Base-by-base conservation (phyloP, 1,140 invertebrate genomes). In the Latrodectus geometricus region DNA sequence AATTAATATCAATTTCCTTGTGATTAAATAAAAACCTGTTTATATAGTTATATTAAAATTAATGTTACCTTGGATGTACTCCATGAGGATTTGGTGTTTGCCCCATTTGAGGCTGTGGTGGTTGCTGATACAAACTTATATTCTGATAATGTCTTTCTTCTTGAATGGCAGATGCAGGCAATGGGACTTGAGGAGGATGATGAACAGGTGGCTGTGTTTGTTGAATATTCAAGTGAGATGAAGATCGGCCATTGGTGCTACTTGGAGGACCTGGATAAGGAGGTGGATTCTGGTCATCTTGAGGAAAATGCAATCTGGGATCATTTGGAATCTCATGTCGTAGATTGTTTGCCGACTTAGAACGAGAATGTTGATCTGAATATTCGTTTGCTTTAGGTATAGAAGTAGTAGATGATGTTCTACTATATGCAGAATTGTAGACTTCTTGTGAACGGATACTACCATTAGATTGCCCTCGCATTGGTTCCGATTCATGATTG, bases 351-450 rank as follows among this genome's bases (percentile, higher is more conserved):
- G 87, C 69, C 11, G 87, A 88, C 54, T 80, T 88, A 23, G 74
- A 83, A 35, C 81, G 75, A n/a, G 72, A 74, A 48, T 54, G 61
- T 17, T 61, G 76, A 21, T 84, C 87, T 20, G 79, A 49, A 50
- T 68, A 87, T 11, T 87, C 86, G 7, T 49, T 84, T 4, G 75
- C 87, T 68, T 88, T 88, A n/a, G 87, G 87, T 52, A 89, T 87
- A 0, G 88, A 88, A 17, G 88, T 72, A n/a, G 94, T 94, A 8
- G 94, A 94, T 56, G 94, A 94, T 49, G 94, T 94, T 87, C 94
- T 91, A 89, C 94, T 94, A 89, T 95, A 95, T 54, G 94, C 94
- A 73, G 94, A 93, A 74, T 87, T 94, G 90, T 94, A 95, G 0
- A 94, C 92, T 90, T 94, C 94, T 88, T 94, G 94, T 69, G 93